Percentiles rank a stretch among this genome's conserved stretches.
Evolutionary conservation across 2,888 invertebrate species (phyloP).

Genomic region (Diloba caeruleocephala): DNA sequence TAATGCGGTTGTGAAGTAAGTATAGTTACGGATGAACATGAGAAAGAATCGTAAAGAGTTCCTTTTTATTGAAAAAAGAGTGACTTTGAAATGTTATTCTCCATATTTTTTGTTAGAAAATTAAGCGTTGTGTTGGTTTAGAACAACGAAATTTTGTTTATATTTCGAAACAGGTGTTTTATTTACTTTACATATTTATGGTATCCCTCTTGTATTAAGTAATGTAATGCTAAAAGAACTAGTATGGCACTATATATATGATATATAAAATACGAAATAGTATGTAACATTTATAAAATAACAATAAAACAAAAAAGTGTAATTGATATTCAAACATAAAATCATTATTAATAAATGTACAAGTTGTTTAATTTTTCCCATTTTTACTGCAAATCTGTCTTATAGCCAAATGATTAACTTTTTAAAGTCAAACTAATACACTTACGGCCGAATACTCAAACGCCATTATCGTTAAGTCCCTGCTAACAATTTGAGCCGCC

Average conservation of each 20-base stretch:
- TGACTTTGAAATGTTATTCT: conserved; percentile 80
- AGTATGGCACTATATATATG: conserved; percentile 69
- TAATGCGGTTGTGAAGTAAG: conserved; percentile 84
- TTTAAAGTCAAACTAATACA: too few relatives aligned
- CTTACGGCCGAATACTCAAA: too few relatives aligned
- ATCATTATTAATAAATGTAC: conserved; percentile 84
- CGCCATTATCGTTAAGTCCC: too few relatives aligned
- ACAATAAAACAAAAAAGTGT: conserved; percentile 78
- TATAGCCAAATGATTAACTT: neutral
- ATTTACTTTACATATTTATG: conserved; percentile 38
- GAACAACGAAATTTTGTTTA: conserved; percentile 60
- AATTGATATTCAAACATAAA: conserved; percentile 85
- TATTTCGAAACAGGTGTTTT: conserved; percentile 52
- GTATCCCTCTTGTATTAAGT: conserved; percentile 42
- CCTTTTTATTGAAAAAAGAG: conserved; percentile 67
- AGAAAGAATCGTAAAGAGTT: conserved; percentile 67
- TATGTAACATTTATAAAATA: conserved; percentile 81
- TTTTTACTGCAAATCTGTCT: neutral
- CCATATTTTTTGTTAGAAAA: conserved; percentile 54
- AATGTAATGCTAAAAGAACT: conserved; percentile 63
- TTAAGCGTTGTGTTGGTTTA: conserved; percentile 55
- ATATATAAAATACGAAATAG: conserved; percentile 67
- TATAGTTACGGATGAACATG: conserved; percentile 69
- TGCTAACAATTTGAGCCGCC: too few relatives aligned
- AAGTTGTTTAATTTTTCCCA: conserved; percentile 33